Evolutionary conservation across 2,797 vertebrate species (phyloP), one percentile per base, ranked within the genome.

Genomic region (Rallus crepitans): DNA sequence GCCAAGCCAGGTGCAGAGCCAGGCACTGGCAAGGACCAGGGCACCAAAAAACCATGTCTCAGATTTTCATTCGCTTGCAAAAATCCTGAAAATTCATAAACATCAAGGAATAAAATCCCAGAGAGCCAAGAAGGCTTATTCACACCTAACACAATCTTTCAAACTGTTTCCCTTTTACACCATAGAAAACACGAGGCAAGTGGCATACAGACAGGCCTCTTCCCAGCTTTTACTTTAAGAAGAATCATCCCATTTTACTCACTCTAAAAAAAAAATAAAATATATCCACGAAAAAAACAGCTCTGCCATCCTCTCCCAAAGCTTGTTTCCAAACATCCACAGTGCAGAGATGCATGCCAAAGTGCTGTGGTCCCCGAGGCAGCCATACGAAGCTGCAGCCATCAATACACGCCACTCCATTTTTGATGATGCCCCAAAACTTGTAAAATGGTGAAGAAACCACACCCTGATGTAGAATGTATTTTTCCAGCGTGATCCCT

Each of bases 331-430:
- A 53, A 57, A 59, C 23, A 33, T 7, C 16, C 0, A 5, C 0
- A 14, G 30, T 7, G 27, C 14, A 0, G 4, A 50, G 25, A 42
- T 0, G 1, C 0, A 0, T 30, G 50, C 33, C 1, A 2, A 42
- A 50, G 52, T 2, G 3, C 28, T 50, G 23, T 0, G 15, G 23
- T 27, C 31, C 18, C 33, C 1, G 2, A 13, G 47, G 17, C 17
- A 3, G 53, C 23, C 1, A 1, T 9, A 37, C 0, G 0, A 59
- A 23, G n/a, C 40, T 18, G 15, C 1, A 2, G 11, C 6, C 57
- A 31, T 4, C 3, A 0, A 17, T 13, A 4, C 2, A 1, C 0
- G 35, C 2, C 0, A 23, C 56, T 5, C 15, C 20, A 17, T 28
- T 6, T 1, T 8, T n/a, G 37, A 19, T 1, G 1, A 2, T 0